A percentile compares a stretch with the other conserved stretches of the same genome.
phyloP scores from a whole-genome alignment of 2,888 invertebrate genomes.

The Drosophila melanosoma region DNA sequence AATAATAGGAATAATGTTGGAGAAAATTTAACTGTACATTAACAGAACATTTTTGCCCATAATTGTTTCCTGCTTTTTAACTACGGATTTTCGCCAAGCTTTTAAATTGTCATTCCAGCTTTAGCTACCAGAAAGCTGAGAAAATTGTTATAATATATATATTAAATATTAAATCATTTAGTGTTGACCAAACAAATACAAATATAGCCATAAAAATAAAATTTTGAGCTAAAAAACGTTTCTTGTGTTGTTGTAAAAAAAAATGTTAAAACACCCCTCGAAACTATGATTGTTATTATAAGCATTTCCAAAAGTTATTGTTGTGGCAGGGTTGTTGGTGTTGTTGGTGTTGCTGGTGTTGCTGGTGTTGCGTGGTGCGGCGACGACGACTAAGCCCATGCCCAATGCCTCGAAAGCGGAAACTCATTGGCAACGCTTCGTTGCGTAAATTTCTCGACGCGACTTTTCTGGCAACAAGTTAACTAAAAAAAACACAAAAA shows the following conservation, averaged over 20 bases:
- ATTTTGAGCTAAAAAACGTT: background rate
- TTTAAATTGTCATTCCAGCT: background rate
- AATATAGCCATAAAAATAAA: background rate
- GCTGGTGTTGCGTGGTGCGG: constrained; percentile 38
- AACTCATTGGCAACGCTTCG: constrained; percentile 85
- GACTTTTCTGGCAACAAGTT: constrained; percentile 75
- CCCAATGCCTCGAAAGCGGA: constrained; percentile 80
- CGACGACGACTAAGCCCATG: constrained; percentile 67
- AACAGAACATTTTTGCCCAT: background rate
- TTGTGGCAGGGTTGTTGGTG: constrained; percentile 39
- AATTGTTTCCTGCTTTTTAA: background rate
- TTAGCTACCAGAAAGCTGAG: background rate
- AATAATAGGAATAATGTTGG: background rate
- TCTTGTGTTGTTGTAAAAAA: background rate
- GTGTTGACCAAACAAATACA: background rate
- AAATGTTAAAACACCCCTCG: constrained; percentile 5
- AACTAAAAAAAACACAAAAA: constrained; percentile 40
- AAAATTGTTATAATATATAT: background rate
- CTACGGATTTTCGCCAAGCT: background rate
- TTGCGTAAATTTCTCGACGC: constrained; percentile 77
- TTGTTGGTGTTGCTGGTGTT: constrained; percentile 32
- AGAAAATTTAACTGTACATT: background rate
- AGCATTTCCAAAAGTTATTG: constrained; percentile 53
- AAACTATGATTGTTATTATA: constrained; percentile 30
- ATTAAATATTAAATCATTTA: background rate